A percentile compares a stretch with the other conserved stretches of the same genome.
Evolutionary conservation across 2,888 invertebrate genomes (phyloP).

Genomic region (Agrotis clavis): DNA sequence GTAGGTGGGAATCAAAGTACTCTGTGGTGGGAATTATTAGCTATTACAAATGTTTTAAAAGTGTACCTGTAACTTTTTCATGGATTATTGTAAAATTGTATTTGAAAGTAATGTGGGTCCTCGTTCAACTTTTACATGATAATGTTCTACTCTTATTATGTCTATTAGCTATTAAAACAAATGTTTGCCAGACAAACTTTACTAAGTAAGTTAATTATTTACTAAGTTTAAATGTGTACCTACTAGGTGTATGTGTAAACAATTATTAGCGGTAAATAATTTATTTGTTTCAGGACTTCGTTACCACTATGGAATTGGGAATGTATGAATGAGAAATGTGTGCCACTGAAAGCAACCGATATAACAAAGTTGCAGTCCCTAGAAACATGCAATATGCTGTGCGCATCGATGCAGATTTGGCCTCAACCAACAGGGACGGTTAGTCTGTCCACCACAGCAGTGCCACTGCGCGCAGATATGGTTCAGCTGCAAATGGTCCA

Average conservation of each 20-base stretch:
- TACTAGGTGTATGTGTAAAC: not conserved
- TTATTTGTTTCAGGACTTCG: conserved; percentile 72
- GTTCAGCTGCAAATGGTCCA: conserved; percentile 84
- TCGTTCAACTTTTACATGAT: conserved; percentile 27
- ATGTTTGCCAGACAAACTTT: conserved; percentile 36
- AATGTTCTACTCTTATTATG: conserved; percentile 37
- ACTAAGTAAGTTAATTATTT: conserved; percentile 39
- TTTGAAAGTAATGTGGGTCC: conserved; percentile 56
- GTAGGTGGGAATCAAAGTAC: conserved; percentile 35
- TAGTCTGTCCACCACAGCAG: conserved; percentile 91
- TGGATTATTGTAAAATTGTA: conserved; percentile 37
- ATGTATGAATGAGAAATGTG: conserved; percentile 93
- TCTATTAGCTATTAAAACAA: conserved; percentile 34
- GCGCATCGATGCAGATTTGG: conserved; percentile 93
- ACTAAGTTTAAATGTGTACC: not conserved
- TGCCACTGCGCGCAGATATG: conserved; percentile 91
- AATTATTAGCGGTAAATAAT: not conserved
- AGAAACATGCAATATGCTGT: conserved; percentile 93
- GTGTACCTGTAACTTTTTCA: conserved; percentile 25
- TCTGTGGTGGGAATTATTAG: conserved; percentile 31
- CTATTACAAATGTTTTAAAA: conserved; percentile 24
- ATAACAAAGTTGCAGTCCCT: conserved; percentile 89
- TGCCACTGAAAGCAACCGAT: conserved; percentile 84
- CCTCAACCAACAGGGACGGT: conserved; percentile 94
- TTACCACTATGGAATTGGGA: conserved; percentile 94